Evolutionary conservation across 2,113 vertebrate genomes (phyloP).

Genomic region (Xiphophorus hellerii): DNA sequence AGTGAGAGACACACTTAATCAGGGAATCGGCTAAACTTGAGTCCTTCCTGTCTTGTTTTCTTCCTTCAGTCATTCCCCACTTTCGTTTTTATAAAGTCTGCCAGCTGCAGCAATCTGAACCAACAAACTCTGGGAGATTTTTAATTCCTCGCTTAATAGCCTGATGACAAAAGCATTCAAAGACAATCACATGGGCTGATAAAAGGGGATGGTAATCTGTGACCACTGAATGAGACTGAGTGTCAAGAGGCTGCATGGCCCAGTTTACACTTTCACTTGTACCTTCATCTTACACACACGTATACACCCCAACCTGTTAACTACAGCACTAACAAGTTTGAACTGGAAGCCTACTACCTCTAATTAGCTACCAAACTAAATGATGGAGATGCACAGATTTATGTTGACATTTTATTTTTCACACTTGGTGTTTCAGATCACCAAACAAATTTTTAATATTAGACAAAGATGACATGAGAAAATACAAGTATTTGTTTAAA

Average conservation of each 20-base stretch:
- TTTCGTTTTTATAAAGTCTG: background rate
- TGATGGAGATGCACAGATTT: background rate
- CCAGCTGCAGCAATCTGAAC: background rate
- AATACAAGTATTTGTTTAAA: no score
- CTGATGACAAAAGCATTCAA: background rate
- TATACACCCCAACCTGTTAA: slow-evolving; percentile 27
- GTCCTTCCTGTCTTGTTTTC: background rate
- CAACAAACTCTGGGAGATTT: background rate
- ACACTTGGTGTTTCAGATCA: background rate
- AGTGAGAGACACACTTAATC: no score
- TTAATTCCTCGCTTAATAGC: slow-evolving; percentile 5
- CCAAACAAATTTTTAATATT: no score
- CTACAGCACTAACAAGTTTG: slow-evolving; percentile 23
- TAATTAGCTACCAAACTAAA: slow-evolving; percentile 19
- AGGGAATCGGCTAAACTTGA: no score
- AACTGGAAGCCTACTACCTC: slow-evolving; percentile 12
- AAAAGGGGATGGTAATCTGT: slow-evolving; percentile 57
- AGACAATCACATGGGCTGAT: slow-evolving; percentile 15
- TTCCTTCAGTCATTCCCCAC: background rate
- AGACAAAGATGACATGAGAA: no score
- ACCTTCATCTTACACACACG: background rate
- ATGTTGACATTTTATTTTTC: background rate
- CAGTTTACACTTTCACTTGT: slow-evolving; percentile 11
- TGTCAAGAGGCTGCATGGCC: slow-evolving; percentile 43
- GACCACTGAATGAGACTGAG: slow-evolving; percentile 47